A percentile compares a stretch with the other conserved stretches of the same genome.
These are phyloP conservation scores for Planococcus citri DNA, from an alignment of 1,140 invertebrate species.

Conservation along the genomic window DNA sequence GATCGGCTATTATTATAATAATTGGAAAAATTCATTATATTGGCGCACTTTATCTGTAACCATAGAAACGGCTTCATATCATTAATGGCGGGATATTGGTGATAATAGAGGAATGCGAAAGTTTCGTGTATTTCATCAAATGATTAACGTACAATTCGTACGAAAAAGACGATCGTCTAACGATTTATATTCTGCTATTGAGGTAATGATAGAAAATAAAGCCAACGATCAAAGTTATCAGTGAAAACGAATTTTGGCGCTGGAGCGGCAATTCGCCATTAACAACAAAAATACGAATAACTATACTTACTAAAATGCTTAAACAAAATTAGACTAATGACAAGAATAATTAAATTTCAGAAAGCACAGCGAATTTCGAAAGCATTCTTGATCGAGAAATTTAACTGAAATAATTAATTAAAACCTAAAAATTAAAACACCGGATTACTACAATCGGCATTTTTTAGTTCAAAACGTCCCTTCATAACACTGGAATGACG, in stretches of 20 bases:
- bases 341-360: not conserved
- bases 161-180: not conserved
- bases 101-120: not conserved
- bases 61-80: slow-evolving; percentile 15
- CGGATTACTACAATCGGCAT: slow-evolving; percentile 5
- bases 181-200: not conserved
- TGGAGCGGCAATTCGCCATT: not conserved
- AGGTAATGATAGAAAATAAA: too few species aligned
- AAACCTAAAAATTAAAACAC: not conserved
- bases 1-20: not conserved
- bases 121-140: too few species aligned
- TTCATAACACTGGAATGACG: not conserved
- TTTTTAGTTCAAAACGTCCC: not conserved
- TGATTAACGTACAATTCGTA: not conserved
- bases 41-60: slow-evolving; percentile 15
- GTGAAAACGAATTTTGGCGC: not conserved
- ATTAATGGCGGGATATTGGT: slow-evolving; percentile 20
- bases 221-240: too few species aligned
- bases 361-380: not conserved
- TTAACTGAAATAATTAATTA: not conserved
- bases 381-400: not conserved
- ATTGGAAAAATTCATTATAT: not conserved
- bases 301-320: not conserved
- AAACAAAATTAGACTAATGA: not conserved
- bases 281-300: not conserved